Percentiles rank a stretch among this genome's conserved stretches.
phyloP scores from a whole-genome alignment of 2,888 invertebrate genomes.

The Diplazon laetatorius region DNA sequence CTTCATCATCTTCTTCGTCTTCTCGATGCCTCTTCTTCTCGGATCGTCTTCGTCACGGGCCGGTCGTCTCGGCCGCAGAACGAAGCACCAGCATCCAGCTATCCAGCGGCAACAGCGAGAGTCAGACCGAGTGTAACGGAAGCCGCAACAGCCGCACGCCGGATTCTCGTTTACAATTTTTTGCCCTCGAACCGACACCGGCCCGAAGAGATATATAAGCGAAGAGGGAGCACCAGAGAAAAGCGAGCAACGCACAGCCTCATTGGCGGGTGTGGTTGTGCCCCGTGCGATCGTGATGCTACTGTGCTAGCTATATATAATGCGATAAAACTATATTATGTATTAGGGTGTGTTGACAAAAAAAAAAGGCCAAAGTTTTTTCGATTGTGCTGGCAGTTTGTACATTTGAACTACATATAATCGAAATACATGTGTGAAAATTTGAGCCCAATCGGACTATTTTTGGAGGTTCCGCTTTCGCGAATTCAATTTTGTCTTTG shows the following conservation, averaged over 20 bases:
- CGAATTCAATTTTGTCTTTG: too few relatives aligned
- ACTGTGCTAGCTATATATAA: background rate
- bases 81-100: conserved; percentile 19
- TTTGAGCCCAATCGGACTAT: too few relatives aligned
- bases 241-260: conserved; percentile 60
- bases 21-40: conserved; percentile 27
- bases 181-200: conserved; percentile 59
- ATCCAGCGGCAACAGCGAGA: too few relatives aligned
- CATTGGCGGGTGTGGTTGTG: conserved; percentile 60
- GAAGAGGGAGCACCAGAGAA: conserved; percentile 53
- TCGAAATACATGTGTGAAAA: too few relatives aligned
- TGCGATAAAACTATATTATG: background rate
- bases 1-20: conserved; percentile 4
- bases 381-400: too few relatives aligned
- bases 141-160: conserved; percentile 76
- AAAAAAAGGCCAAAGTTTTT: too few relatives aligned
- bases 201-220: conserved; percentile 32
- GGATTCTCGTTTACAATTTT: conserved; percentile 75
- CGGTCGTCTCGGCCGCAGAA: conserved; percentile 45
- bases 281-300: conserved; percentile 20
- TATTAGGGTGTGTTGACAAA: too few relatives aligned
- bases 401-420: too few relatives aligned
- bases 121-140: conserved; percentile 75
- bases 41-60: conserved; percentile 55
- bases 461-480: too few relatives aligned